Evolutionary conservation across 2,113 vertebrate genomes (phyloP).

Genomic region (Leptobrachium ailaonicum): DNA sequence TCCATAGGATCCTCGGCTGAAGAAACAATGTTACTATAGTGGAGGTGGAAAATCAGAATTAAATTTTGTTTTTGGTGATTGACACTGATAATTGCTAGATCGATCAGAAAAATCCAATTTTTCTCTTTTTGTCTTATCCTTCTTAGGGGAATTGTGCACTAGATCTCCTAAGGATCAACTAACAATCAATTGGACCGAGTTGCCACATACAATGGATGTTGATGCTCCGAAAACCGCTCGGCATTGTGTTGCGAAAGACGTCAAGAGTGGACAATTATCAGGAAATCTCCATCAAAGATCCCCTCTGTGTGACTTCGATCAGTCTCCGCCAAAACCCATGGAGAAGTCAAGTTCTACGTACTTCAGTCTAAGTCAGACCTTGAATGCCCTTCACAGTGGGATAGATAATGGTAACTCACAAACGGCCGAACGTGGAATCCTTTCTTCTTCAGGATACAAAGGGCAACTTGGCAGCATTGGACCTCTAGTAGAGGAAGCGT

Average conservation of each 20-base stretch:
- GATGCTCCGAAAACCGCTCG: no score
- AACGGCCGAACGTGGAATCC: no score
- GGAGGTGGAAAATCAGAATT: background rate
- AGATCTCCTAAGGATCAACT: background rate
- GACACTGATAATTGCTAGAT: no score
- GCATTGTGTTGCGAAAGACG: no score
- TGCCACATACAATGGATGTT: no score
- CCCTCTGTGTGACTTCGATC: background rate
- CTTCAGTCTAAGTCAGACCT: no score
- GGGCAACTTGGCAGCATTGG: no score
- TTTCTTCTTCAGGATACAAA: no score
- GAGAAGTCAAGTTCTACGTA: background rate
- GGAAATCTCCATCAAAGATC: background rate
- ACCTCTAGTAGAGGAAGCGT: background rate
- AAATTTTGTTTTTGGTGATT: background rate
- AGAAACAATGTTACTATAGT: slow-evolving; percentile 25
- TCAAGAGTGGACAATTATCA: background rate
- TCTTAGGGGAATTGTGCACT: background rate
- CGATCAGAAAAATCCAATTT: background rate
- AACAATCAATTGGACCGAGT: no score
- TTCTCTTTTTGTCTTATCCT: background rate
- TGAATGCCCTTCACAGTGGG: no score
- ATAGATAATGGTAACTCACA: no score
- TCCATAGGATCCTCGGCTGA: slow-evolving; percentile 8
- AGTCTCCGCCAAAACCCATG: background rate